Conservation (phyloP, 2,113 vertebrate genomes). For the Origma solitaria region DNA sequence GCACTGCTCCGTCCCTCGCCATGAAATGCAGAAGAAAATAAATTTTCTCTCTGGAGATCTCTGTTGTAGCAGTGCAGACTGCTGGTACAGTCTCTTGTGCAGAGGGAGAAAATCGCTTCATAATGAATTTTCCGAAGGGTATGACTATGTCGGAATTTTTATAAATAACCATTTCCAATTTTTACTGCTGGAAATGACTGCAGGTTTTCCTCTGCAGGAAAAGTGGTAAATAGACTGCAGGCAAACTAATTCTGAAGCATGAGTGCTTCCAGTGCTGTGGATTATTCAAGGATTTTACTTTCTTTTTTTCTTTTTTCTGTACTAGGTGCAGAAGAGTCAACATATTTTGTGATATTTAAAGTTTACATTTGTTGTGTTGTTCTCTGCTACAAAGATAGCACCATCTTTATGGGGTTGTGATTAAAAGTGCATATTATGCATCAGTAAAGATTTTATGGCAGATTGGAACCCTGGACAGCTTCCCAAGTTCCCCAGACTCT, state of each 20-base stretch:
- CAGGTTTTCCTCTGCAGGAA: neutral
- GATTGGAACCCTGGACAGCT: neutral
- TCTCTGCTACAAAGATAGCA: neutral
- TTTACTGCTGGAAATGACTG: neutral
- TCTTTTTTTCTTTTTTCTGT: neutral
- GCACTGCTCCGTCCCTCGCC: neutral
- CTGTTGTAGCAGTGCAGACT: neutral
- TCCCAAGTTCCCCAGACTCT: conserved; percentile 15
- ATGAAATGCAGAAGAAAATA: neutral
- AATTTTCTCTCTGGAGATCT: neutral
- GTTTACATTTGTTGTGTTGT: neutral
- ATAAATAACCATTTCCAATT: neutral
- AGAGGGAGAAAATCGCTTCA: neutral
- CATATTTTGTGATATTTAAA: neutral
- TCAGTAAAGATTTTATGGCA: conserved; percentile 7
- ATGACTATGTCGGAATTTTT: neutral
- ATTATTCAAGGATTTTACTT: neutral
- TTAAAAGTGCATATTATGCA: neutral
- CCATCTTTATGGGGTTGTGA: neutral
- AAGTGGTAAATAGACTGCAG: neutral
- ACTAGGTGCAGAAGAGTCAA: neutral
- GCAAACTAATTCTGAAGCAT: neutral
- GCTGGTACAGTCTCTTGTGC: neutral
- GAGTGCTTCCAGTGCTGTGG: neutral
- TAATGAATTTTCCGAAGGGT: neutral